Conservation (phyloP, 2,113 vertebrate genomes). For the Cyphomyrus plagiostoma region DNA sequence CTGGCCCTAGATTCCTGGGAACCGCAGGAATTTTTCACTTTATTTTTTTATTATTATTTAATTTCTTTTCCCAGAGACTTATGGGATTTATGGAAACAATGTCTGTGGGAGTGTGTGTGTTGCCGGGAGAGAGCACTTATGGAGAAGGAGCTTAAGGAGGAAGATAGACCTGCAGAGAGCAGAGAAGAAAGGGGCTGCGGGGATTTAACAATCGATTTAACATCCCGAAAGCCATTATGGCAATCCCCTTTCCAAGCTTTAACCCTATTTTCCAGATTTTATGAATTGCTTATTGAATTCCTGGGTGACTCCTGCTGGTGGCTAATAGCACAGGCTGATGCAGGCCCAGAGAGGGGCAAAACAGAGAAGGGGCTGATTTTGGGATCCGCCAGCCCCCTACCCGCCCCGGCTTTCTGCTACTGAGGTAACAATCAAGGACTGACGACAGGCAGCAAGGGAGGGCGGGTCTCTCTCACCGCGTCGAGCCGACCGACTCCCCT, state of each 20-base stretch:
- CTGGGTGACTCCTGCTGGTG: constrained; percentile 58
- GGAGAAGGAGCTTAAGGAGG: constrained; percentile 17
- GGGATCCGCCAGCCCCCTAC: constrained; percentile 39
- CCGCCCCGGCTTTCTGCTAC: constrained; percentile 54
- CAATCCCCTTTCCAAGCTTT: constrained; percentile 52
- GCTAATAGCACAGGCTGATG: constrained; percentile 66
- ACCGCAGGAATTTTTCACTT: background rate
- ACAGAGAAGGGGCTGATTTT: constrained; percentile 46
- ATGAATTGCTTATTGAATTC: constrained; percentile 76
- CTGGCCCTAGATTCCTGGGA: background rate
- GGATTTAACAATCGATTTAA: constrained; percentile 74
- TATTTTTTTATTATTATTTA: background rate
- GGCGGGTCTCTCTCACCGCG: background rate
- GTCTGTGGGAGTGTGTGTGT: constrained; percentile 26
- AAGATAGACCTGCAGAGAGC: constrained; percentile 23
- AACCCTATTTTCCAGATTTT: constrained; percentile 66
- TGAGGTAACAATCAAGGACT: constrained; percentile 54
- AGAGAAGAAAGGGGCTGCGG: constrained; percentile 43
- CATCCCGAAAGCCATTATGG: constrained; percentile 52
- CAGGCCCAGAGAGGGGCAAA: constrained; percentile 60
- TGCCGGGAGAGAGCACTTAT: background rate
- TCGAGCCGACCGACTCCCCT: too few species aligned
- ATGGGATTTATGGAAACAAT: constrained; percentile 16
- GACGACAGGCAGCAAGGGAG: background rate
- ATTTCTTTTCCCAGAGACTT: background rate